Evolutionary conservation across 1,140 invertebrate genomes (phyloP).

Genomic region (Drosophila grimshawi): DNA sequence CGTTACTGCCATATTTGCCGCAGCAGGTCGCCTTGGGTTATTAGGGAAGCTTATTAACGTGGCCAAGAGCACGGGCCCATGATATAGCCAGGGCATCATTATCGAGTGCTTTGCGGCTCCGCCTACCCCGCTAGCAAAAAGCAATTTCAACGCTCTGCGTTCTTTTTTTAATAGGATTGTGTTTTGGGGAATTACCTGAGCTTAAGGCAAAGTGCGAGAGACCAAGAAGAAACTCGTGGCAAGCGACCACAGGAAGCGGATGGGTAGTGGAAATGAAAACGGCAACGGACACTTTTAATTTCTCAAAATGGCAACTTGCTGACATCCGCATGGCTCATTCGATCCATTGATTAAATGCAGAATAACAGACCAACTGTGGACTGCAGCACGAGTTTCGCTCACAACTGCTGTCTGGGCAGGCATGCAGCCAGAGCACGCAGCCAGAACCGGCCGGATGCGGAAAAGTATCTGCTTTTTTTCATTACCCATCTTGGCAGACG

Average conservation of each 20-base stretch:
- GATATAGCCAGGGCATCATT: constrained; percentile 62
- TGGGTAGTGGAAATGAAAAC: constrained; percentile 74
- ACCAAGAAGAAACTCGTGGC: not conserved
- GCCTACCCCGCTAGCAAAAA: constrained; percentile 40
- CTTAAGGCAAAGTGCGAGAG: constrained; percentile 14
- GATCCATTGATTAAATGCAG: constrained; percentile 80
- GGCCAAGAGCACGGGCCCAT: constrained; percentile 40
- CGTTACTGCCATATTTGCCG: constrained; percentile 37
- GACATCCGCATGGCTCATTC: constrained; percentile 71
- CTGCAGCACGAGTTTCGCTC: not conserved
- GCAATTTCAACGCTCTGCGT: constrained; percentile 50
- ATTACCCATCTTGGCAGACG: constrained; percentile 51
- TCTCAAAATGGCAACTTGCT: constrained; percentile 79
- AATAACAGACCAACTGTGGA: constrained; percentile 46
- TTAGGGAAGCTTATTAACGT: constrained; percentile 80
- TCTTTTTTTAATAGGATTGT: constrained; percentile 79
- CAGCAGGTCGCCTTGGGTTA: constrained; percentile 71
- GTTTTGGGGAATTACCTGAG: constrained; percentile 75
- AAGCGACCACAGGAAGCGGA: constrained; percentile 52
- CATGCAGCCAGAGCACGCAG: not conserved
- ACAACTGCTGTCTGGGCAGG: not conserved
- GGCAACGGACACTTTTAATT: constrained; percentile 80
- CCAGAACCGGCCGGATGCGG: constrained; percentile 10
- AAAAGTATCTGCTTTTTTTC: constrained; percentile 31
- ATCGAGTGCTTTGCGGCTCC: constrained; percentile 75